Evolutionary conservation across 2,797 vertebrate genomes (phyloP).

Genomic region (Etheostoma perlongum): DNA sequence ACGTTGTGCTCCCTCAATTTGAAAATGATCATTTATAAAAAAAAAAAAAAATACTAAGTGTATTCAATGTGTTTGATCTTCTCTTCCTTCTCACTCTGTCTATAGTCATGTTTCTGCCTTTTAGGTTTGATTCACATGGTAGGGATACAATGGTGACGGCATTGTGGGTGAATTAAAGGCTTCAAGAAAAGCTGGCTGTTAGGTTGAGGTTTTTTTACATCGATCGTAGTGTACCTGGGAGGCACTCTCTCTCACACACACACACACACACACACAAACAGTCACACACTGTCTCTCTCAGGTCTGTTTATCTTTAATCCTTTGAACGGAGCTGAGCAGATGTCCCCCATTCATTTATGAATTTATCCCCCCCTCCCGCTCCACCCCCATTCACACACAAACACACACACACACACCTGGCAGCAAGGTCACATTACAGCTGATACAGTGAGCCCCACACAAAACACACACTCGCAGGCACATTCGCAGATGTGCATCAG

Average conservation of each 20-base stretch:
- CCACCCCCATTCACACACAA: slow-evolving; percentile 28
- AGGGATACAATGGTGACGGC: slow-evolving; percentile 1
- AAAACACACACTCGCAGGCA: slow-evolving; percentile 55
- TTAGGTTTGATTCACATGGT: slow-evolving; percentile 90
- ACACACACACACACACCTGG: slow-evolving; percentile 84
- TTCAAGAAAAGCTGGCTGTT: slow-evolving; percentile 40
- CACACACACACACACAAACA: slow-evolving; percentile 8
- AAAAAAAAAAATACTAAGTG: background rate
- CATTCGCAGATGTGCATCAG: slow-evolving; percentile 15
- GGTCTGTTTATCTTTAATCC: slow-evolving; percentile 90
- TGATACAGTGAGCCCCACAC: slow-evolving; percentile 93
- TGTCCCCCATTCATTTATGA: slow-evolving; percentile 99
- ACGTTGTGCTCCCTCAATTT: background rate
- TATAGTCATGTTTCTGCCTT: slow-evolving; percentile 38
- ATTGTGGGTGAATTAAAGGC: slow-evolving; percentile 27
- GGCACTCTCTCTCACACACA: background rate
- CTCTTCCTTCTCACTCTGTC: background rate
- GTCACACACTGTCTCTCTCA: slow-evolving; percentile 33
- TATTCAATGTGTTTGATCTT: background rate
- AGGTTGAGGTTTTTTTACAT: slow-evolving; percentile 66
- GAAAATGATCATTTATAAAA: background rate
- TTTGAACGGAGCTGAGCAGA: slow-evolving; percentile 94
- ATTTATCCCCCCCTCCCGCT: slow-evolving; percentile 83
- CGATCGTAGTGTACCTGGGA: slow-evolving; percentile 46
- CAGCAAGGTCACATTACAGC: slow-evolving; percentile 96